Evolutionary conservation across 1,140 invertebrate species (phyloP), one percentile per base, ranked within the genome.

Genomic region (Nebria ingens): DNA sequence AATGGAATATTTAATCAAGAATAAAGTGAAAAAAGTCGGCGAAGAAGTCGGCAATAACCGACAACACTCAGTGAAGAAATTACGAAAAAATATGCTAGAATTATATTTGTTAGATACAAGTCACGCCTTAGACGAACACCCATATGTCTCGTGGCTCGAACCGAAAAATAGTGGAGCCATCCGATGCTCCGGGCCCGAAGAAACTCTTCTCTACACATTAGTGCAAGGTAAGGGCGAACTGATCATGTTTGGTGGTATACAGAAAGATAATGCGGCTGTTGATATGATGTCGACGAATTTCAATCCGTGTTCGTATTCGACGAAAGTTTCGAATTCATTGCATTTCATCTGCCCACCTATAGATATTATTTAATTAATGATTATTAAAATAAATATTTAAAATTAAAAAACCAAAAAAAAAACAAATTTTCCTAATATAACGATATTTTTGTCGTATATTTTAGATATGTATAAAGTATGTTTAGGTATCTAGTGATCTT

Each of bases 171-270:
- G 75, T 57, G 73, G 75, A 49, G 77, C 79, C 34, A 75, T 81
- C 55, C 71, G 79, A 25, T 68, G 69, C 62, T 78, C 79, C 49
- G 86, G 85, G 19, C 92, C 93, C 1, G 89, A 93, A 67, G 89
- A 95, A 68, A 82, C 91, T 53, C 87, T 95, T 57, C 79, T 96
- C 54, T 96, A 95, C 67, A 89, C 91, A 12, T 74, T 97, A 49
- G 84, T 96, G 1, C 78, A 85, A 52, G 93, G 93, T 45, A 86
- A 90, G 64, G 89, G 88, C 17, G 93, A 97, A 76, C 69, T 97
- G 13, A 87, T 97, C 50, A 85, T 98, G 74, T 97, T 97, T 77
- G 94, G 93, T 13, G 93, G 93, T 53, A 87, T 96, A 55, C 81
- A 87, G 61, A 91, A 89, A 69, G 86, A 91, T 72, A 65, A 68